phyloP scores from a whole-genome alignment of 1,140 invertebrate genomes.

The Sminthurinus signatus region DNA sequence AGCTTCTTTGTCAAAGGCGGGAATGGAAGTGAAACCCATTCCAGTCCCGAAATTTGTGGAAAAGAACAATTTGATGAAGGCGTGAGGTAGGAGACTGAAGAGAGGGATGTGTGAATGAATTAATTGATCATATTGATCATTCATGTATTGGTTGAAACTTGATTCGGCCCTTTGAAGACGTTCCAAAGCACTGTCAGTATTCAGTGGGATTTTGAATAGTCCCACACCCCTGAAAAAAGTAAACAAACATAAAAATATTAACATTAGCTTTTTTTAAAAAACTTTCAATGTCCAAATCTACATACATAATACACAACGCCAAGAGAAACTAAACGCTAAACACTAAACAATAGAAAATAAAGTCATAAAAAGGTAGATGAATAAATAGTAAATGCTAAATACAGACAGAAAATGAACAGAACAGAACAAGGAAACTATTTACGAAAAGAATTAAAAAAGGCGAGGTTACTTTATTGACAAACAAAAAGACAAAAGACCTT shows the following conservation, averaged over 20 bases:
- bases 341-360: no score
- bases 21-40: conserved; percentile 34
- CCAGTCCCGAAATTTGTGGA: conserved; percentile 36
- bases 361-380: no score
- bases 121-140: conserved; percentile 25
- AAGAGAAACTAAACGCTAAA: no score
- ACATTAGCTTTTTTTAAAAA: no score
- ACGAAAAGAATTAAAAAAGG: no score
- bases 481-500: no score
- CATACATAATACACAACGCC: no score
- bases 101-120: conserved; percentile 37
- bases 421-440: no score
- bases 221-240: conserved; percentile 35
- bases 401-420: no score
- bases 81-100: conserved; percentile 26
- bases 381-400: no score
- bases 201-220: conserved; percentile 37
- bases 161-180: conserved; percentile 30
- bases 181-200: conserved; percentile 10
- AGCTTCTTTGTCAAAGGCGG: conserved; percentile 31
- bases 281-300: no score
- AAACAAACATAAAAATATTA: not conserved
- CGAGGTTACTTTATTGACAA: no score
- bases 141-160: conserved; percentile 33
- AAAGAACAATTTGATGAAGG: conserved; percentile 30